Percentiles rank a stretch among this genome's conserved stretches.
Conservation (phyloP, 2,888 invertebrate genomes). For the Brachyopa scutellaris region DNA sequence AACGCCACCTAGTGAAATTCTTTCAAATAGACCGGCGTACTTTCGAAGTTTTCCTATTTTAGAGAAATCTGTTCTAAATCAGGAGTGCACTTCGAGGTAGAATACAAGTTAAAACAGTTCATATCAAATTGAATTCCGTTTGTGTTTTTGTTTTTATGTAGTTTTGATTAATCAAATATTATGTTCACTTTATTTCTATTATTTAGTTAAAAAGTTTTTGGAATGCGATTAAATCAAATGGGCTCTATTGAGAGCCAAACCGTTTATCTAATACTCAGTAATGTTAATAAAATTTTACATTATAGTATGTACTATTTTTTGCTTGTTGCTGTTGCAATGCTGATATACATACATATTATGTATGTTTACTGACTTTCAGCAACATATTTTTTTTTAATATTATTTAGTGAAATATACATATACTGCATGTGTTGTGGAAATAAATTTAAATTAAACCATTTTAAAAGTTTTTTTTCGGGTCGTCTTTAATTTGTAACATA, state of each 20-base stretch:
- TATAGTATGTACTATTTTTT: too few species aligned
- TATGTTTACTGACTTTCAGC: not conserved
- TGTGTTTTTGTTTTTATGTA: conserved; percentile 26
- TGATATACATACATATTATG: not conserved
- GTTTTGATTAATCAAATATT: conserved; percentile 4
- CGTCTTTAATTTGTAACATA: conserved; percentile 15
- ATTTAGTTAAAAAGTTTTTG: conserved; percentile 58
- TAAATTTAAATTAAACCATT: conserved; percentile 52
- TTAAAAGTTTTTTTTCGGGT: conserved; percentile 46
- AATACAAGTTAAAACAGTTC: conserved; percentile 70
- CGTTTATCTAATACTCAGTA: conserved; percentile 17
- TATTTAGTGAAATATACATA: conserved; percentile 25
- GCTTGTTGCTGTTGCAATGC: too few species aligned
- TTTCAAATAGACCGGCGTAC: conserved; percentile 88
- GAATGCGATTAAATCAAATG: conserved; percentile 16
- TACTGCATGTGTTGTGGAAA: conserved; percentile 61
- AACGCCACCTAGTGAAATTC: conserved; percentile 90
- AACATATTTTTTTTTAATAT: not conserved
- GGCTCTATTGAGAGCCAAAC: conserved; percentile 31
- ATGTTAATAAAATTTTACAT: too few species aligned
- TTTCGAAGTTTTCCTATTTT: conserved; percentile 93
- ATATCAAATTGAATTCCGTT: conserved; percentile 11
- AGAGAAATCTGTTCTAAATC: conserved; percentile 88
- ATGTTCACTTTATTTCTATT: conserved; percentile 7
- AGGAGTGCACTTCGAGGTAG: conserved; percentile 88